These are phyloP conservation scores for Melanargia galathea DNA, from an alignment of 2,888 invertebrate genomes.

Conservation along the genomic window DNA sequence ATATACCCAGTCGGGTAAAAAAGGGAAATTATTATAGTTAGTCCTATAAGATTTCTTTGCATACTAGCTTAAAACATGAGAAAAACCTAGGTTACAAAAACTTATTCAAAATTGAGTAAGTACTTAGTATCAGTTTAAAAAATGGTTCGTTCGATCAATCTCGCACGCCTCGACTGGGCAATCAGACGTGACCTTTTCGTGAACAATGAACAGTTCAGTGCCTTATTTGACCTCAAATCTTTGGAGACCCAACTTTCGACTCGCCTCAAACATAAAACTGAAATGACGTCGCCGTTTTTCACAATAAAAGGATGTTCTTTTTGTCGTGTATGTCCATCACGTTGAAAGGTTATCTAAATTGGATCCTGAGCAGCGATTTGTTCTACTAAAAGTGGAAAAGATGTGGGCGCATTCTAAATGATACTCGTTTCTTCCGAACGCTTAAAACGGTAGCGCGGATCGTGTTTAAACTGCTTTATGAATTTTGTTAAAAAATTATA, in stretches of 20 bases:
- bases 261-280: constrained; percentile 45
- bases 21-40: too few relatives aligned
- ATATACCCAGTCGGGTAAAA: too few relatives aligned
- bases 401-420: constrained; percentile 4
- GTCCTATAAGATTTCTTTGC: neutral
- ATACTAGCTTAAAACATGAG: too few relatives aligned
- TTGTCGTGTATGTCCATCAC: constrained; percentile 27
- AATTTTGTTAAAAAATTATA: neutral
- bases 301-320: constrained; percentile 32
- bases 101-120: too few relatives aligned
- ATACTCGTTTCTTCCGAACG: constrained; percentile 1
- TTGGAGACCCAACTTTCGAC: constrained; percentile 59
- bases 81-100: too few relatives aligned
- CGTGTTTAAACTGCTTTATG: constrained; percentile 5
- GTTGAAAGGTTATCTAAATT: constrained; percentile 19
- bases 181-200: constrained; percentile 52
- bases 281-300: constrained; percentile 38
- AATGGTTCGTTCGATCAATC: constrained; percentile 38
- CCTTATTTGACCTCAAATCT: constrained; percentile 53
- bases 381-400: constrained; percentile 10
- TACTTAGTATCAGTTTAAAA: too few relatives aligned
- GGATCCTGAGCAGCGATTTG: constrained; percentile 15
- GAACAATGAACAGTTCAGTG: constrained; percentile 55
- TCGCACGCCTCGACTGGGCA: constrained; percentile 40
- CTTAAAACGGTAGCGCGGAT: neutral